Percentiles rank a stretch among this genome's conserved stretches.
Evolutionary conservation across 2,113 vertebrate genomes (phyloP).

Genomic region (Haemorhous mexicanus): DNA sequence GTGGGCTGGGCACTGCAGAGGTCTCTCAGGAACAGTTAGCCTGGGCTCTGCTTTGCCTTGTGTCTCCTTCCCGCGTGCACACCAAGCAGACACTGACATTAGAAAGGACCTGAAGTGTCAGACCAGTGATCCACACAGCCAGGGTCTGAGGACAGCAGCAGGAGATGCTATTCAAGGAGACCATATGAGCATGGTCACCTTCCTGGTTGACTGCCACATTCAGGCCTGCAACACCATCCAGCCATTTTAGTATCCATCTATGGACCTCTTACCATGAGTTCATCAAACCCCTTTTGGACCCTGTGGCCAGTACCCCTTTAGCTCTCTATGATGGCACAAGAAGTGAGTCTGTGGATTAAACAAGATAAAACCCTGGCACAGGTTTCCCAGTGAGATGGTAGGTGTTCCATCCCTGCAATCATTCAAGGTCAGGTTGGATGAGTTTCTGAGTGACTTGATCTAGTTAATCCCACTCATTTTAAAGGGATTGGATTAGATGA

Average conservation of each 20-base stretch:
- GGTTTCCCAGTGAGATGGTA: neutral
- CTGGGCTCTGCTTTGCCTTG: neutral
- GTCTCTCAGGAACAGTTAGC: neutral
- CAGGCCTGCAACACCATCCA: neutral
- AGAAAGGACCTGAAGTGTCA: neutral
- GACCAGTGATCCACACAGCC: neutral
- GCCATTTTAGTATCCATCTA: neutral
- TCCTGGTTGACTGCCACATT: neutral
- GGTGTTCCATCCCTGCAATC: neutral
- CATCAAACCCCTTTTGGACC: neutral
- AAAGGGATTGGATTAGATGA: neutral
- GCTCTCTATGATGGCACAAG: neutral
- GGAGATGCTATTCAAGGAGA: neutral
- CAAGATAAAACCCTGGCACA: neutral
- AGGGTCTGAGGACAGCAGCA: neutral
- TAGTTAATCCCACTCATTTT: neutral
- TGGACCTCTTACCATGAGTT: neutral
- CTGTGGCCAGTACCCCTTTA: neutral
- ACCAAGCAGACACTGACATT: neutral
- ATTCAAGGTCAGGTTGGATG: neutral
- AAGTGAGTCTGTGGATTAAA: neutral
- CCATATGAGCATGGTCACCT: neutral
- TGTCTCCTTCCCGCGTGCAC: neutral
- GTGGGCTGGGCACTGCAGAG: neutral
- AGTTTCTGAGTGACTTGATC: neutral